A percentile compares a stretch with the other conserved stretches of the same genome.
phyloP scores from a whole-genome alignment of 2,888 invertebrate species.

The Serripes groenlandicus region DNA sequence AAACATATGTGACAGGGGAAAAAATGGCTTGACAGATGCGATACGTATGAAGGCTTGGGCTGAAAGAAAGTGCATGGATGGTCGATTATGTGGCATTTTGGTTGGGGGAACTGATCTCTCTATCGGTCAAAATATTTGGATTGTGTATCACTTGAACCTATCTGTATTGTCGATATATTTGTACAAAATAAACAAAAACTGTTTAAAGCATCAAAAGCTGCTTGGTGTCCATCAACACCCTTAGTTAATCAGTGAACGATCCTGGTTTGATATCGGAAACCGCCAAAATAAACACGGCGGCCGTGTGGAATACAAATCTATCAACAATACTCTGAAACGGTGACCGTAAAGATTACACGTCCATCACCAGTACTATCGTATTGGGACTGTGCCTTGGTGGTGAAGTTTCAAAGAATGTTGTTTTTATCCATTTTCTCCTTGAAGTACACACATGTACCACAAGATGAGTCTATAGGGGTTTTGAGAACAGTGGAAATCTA shows the following conservation, averaged over 20 bases:
- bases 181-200: slow-evolving; percentile 11
- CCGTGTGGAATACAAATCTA: slow-evolving; percentile 18
- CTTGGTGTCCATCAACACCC: slow-evolving; percentile 8
- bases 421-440: background rate
- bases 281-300: slow-evolving; percentile 26
- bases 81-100: no score
- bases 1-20: no score
- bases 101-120: no score
- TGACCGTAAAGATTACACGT: slow-evolving; percentile 21
- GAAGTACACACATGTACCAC: background rate
- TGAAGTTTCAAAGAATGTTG: background rate
- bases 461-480: no score
- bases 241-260: slow-evolving; percentile 11
- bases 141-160: no score
- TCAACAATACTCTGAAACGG: slow-evolving; percentile 26
- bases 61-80: no score
- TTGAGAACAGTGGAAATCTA: no score
- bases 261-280: slow-evolving; percentile 20
- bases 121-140: no score
- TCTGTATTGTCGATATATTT: slow-evolving; percentile 12
- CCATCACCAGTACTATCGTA: slow-evolving; percentile 18
- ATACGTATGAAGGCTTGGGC: no score
- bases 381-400: background rate
- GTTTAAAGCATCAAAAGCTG: slow-evolving; percentile 17
- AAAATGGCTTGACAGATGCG: no score